Conservation (phyloP, 2,888 invertebrate genomes). For the Acrobasis suavella region DNA sequence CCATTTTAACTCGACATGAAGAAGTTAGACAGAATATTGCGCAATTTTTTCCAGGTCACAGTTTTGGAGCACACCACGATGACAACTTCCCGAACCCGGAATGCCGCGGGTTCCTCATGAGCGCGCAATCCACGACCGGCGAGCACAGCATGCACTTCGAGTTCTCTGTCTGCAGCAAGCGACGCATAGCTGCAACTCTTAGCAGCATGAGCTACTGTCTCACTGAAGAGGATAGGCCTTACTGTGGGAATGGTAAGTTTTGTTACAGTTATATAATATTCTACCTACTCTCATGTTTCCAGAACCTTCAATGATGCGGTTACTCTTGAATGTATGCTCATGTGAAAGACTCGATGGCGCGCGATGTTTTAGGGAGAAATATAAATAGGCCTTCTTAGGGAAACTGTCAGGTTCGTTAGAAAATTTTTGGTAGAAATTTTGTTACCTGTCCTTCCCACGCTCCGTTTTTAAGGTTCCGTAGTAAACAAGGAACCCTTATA, state of each 20-base stretch:
- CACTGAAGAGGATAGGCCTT: slow-evolving; percentile 62
- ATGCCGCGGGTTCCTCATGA: slow-evolving; percentile 75
- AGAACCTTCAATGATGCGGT: too few species aligned
- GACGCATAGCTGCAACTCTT: slow-evolving; percentile 67
- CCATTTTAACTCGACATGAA: too few species aligned
- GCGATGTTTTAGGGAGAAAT: too few species aligned
- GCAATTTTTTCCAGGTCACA: slow-evolving; percentile 61
- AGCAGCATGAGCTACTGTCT: slow-evolving; percentile 77
- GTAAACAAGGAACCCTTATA: too few species aligned
- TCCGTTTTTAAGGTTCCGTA: too few species aligned
- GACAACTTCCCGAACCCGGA: slow-evolving; percentile 66
- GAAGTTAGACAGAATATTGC: neutral
- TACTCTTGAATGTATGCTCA: too few species aligned
- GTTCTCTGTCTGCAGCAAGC: slow-evolving; percentile 78
- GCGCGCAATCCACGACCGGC: slow-evolving; percentile 64
- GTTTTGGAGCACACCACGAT: slow-evolving; percentile 81
- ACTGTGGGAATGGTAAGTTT: slow-evolving; percentile 78
- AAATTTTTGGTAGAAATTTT: too few species aligned
- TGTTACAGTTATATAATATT: neutral
- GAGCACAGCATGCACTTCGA: slow-evolving; percentile 56
- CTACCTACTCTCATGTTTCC: too few species aligned
- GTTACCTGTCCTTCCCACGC: too few species aligned
- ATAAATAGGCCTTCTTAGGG: too few species aligned
- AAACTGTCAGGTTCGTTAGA: too few species aligned
- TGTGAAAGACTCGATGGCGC: too few species aligned